Percentiles rank a stretch among this genome's conserved stretches.
phyloP scores from a whole-genome alignment of 2,113 vertebrate genomes.

The Pterocles orientalis region DNA sequence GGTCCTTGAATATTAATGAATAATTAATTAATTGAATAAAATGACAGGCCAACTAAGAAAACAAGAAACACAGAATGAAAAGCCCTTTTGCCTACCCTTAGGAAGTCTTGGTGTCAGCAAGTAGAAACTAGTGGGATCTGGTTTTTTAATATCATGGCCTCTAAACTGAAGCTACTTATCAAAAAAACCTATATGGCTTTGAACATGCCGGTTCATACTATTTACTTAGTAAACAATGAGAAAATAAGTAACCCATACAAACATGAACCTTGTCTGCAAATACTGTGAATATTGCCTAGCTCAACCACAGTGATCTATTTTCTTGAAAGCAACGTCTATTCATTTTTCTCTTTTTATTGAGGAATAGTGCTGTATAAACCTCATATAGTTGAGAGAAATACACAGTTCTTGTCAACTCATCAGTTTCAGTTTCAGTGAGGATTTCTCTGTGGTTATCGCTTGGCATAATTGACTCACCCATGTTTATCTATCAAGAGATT shows the following conservation, averaged over 20 bases:
- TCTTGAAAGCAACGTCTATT: background rate
- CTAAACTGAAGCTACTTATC: constrained; percentile 45
- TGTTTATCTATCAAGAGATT: background rate
- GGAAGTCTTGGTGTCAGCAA: background rate
- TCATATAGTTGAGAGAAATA: background rate
- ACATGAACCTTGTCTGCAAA: constrained; percentile 77
- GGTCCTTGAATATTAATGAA: no score
- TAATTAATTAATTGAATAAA: no score
- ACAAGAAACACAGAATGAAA: constrained; percentile 43
- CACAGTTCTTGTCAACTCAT: background rate
- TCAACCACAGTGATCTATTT: background rate
- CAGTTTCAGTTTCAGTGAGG: background rate
- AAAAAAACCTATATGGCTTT: constrained; percentile 43
- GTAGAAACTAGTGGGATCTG: background rate
- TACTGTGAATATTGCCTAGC: constrained; percentile 15
- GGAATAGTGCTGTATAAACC: background rate
- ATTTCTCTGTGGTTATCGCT: background rate
- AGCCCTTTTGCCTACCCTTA: constrained; percentile 63
- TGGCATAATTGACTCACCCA: background rate
- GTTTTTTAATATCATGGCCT: constrained; percentile 74
- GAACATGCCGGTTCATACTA: constrained; percentile 73
- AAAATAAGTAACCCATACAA: constrained; percentile 82
- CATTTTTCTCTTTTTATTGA: background rate
- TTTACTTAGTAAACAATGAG: constrained; percentile 80
- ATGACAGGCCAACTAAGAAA: no score